Evolutionary conservation across 2,888 invertebrate genomes (phyloP), one percentile per base, ranked within the genome.

Genomic region (Argynnis bischoffii): DNA sequence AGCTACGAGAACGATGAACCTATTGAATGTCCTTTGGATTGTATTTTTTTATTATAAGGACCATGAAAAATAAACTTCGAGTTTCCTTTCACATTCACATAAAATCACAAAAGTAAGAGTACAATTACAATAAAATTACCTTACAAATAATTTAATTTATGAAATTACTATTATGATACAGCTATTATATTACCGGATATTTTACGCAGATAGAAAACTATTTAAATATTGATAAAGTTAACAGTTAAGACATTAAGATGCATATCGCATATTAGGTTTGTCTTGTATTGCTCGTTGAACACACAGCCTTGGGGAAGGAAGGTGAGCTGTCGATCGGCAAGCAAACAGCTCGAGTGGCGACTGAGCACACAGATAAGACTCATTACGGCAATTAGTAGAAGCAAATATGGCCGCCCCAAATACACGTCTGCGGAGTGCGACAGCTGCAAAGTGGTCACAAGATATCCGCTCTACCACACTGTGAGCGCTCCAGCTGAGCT

Each of bases 351-450:
- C 76, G 81, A 84, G 82, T 83, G 84, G 83, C 81, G 75, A 78
- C 79, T 85, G 77, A 82, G 76, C 80, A 86, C 79, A 88, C 86
- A 88, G 86, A 87, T 88, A 88, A 86, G 80, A 78, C 85, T 87
- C 87, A 89, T 90, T 89, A 89, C 79, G 81, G 87, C 88, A 90
- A 91, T 92, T 91, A 91, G 85, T 79, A 74, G 81, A 82, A 79
- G 85, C 81, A 90, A 90, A 91, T 85, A 91, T 80, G 81, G 81
- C 77, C 81, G 86, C 78, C 88, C 88, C 81, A 85, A 84, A 84
- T 88, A 83, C 64, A 56, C 60, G 41, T 46, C 47, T 56, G 51
- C 51, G 57, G 48, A 16, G 15, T 8, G 21, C 31, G 56, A 53
- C 51, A 51, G 47, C 53, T 57, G 63, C 56, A 26, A 35, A 48